These are phyloP conservation scores for Andrena bucephala DNA, from an alignment of 2,888 invertebrate genomes.

Conservation along the genomic window DNA sequence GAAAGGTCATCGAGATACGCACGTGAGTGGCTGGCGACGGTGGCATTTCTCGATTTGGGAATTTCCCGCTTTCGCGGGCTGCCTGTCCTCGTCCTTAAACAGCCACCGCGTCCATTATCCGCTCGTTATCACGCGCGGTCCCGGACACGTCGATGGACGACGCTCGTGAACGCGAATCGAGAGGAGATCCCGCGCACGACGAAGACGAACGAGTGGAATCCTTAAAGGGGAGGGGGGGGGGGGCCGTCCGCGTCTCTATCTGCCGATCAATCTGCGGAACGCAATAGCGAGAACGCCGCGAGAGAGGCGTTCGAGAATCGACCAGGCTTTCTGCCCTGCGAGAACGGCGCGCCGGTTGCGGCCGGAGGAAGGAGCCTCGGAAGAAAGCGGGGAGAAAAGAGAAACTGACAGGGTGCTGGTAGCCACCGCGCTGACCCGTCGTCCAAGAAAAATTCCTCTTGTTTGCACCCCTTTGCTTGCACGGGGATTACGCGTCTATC, in stretches of 20 bases:
- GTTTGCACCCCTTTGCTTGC: conserved; percentile 57
- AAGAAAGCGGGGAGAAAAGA: conserved; percentile 16
- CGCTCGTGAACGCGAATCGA: conserved; percentile 35
- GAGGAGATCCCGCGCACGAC: conserved; percentile 31
- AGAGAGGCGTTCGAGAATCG: conserved; percentile 31
- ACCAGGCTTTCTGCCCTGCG: not conserved
- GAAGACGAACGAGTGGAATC: conserved; percentile 58
- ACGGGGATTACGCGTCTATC: conserved; percentile 63
- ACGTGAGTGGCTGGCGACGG: conserved; percentile 12
- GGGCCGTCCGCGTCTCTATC: conserved; percentile 39
- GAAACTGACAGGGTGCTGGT: not conserved
- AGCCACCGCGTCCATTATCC: conserved; percentile 40
- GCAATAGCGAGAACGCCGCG: conserved; percentile 62
- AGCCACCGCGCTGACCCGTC: conserved; percentile 10
- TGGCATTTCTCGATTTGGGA: conserved; percentile 63
- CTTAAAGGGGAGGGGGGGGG: conserved; percentile 39
- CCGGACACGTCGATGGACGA: conserved; percentile 22
- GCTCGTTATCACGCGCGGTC: conserved; percentile 48
- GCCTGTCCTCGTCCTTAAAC: conserved; percentile 42
- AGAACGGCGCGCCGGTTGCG: not conserved
- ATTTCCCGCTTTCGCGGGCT: conserved; percentile 49
- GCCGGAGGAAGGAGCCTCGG: not conserved
- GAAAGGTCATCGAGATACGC: conserved; percentile 60
- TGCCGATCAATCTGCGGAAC: conserved; percentile 64
- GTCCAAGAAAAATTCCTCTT: conserved; percentile 43